These are phyloP conservation scores for Diachasma alloeum DNA, from an alignment of 1,140 invertebrate genomes.

Conservation along the genomic window DNA sequence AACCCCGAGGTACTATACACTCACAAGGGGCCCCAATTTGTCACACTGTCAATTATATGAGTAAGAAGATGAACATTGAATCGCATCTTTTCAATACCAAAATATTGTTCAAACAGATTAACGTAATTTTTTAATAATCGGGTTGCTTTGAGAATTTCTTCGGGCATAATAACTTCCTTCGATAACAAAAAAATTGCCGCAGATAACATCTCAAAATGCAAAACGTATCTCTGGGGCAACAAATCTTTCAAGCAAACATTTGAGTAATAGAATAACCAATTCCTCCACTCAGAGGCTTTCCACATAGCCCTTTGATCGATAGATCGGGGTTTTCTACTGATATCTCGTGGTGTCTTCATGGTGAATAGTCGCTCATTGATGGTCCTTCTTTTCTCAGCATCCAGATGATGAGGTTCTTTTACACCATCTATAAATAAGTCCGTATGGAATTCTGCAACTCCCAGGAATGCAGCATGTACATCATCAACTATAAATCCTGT, in stretches of 20 bases:
- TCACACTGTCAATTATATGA: neutral
- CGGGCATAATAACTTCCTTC: too few species aligned
- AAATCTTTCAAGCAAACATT: too few species aligned
- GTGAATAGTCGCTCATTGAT: neutral
- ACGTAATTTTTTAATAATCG: constrained; percentile 4
- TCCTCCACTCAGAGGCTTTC: neutral
- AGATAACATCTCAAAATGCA: too few species aligned
- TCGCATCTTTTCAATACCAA: too few species aligned
- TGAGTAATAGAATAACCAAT: neutral
- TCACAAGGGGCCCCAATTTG: neutral
- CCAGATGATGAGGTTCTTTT: too few species aligned
- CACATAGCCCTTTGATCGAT: neutral
- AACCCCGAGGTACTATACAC: neutral
- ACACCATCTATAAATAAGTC: neutral
- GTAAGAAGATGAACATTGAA: neutral
- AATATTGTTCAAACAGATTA: constrained; percentile 10
- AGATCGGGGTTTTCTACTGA: neutral
- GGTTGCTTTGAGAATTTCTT: too few species aligned
- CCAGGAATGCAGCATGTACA: neutral
- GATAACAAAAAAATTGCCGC: too few species aligned
- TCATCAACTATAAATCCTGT: neutral
- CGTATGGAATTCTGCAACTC: neutral
- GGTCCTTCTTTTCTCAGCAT: neutral
- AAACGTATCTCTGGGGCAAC: too few species aligned
- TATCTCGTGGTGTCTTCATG: neutral